Percentiles rank a stretch among this genome's conserved stretches.
These are phyloP conservation scores for Bradypodion pumilum DNA, from an alignment of 2,797 vertebrate species.

Conservation along the genomic window DNA sequence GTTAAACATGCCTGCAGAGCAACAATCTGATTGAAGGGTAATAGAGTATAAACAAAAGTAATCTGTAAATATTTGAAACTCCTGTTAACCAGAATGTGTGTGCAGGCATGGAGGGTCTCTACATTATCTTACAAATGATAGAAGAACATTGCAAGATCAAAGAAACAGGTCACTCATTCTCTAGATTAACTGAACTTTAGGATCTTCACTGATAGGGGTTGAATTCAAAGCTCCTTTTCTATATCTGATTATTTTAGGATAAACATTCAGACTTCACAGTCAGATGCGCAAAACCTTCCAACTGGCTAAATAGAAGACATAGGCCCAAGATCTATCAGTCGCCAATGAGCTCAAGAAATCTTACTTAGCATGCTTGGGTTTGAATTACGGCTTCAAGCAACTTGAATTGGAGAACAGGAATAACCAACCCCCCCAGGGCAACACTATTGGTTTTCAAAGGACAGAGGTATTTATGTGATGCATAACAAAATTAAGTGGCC, in stretches of 20 bases:
- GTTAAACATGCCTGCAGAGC: slow-evolving; percentile 56
- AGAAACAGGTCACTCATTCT: slow-evolving; percentile 70
- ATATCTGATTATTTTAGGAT: slow-evolving; percentile 56
- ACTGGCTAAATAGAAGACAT: slow-evolving; percentile 18
- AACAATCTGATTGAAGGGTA: slow-evolving; percentile 63
- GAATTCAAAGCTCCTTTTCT: slow-evolving; percentile 59
- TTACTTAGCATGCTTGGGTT: not conserved
- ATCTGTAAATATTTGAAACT: slow-evolving; percentile 66
- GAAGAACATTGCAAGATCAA: slow-evolving; percentile 67
- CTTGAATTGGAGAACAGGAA: not conserved
- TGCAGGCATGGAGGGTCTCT: slow-evolving; percentile 54
- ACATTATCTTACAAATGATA: slow-evolving; percentile 66
- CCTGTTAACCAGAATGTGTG: slow-evolving; percentile 62
- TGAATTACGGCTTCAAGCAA: not conserved
- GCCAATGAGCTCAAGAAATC: not conserved
- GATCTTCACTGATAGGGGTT: slow-evolving; percentile 58
- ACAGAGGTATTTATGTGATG: not conserved
- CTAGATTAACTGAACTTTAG: slow-evolving; percentile 64
- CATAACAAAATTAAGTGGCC: not conserved
- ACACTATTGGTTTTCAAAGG: not conserved
- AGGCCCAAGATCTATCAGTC: slow-evolving; percentile 7
- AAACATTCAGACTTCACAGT: slow-evolving; percentile 61
- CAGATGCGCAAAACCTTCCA: slow-evolving; percentile 55
- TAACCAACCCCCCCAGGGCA: rapidly evolving
- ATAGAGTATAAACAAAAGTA: slow-evolving; percentile 67